A percentile compares a stretch with the other conserved stretches of the same genome.
phyloP scores from a whole-genome alignment of 2,797 vertebrate species.

The Gymnocypris eckloni region DNA sequence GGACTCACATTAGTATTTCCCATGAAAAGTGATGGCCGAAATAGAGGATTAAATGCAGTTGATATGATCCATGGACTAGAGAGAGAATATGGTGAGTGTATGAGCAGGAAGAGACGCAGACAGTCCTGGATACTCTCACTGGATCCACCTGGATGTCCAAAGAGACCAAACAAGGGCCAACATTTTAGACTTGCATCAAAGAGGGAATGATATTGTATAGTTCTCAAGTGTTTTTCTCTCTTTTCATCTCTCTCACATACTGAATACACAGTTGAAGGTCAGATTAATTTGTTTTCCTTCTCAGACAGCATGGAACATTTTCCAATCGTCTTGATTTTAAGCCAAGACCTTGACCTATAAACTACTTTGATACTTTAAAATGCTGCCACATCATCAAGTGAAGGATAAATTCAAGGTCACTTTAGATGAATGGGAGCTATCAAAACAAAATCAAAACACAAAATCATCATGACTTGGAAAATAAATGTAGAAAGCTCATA shows the following conservation, averaged over 20 bases:
- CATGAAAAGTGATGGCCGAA: constrained; percentile 45
- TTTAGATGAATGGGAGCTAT: constrained; percentile 25
- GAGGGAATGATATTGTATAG: not conserved
- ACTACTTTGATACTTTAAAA: constrained; percentile 25
- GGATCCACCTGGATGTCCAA: constrained; percentile 48
- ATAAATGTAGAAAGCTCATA: not conserved
- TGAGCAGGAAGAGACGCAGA: constrained; percentile 54
- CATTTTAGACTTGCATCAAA: constrained; percentile 34
- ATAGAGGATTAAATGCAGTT: constrained; percentile 39
- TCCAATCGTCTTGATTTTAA: constrained; percentile 17
- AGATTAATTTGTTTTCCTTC: constrained; percentile 29
- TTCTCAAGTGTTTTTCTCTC: not conserved
- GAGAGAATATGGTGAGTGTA: constrained; percentile 40
- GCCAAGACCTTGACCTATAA: constrained; percentile 40
- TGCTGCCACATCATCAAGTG: not conserved
- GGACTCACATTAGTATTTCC: constrained; percentile 49
- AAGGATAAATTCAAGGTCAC: constrained; percentile 28
- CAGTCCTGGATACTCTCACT: constrained; percentile 43
- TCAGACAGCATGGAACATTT: constrained; percentile 40
- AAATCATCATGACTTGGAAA: not conserved
- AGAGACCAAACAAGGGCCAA: constrained; percentile 42
- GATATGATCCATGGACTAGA: constrained; percentile 36
- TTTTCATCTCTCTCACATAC: not conserved
- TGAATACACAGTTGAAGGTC: constrained; percentile 43
- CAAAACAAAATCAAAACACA: constrained; percentile 13